phyloP scores from a whole-genome alignment of 2,888 invertebrate species.

The Drosophila merina region DNA sequence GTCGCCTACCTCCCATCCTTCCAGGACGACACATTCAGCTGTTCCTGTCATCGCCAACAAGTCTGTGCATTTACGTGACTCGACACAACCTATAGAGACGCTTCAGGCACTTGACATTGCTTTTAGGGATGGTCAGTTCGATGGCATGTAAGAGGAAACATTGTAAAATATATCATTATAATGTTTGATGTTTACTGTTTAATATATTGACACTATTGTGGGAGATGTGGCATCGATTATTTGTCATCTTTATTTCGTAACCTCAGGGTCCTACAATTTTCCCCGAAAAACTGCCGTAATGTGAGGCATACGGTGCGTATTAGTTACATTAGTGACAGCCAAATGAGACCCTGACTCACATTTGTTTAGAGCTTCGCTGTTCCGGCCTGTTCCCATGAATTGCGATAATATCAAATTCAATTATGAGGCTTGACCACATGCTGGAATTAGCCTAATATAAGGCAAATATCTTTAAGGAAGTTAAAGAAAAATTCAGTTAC shows the following conservation, averaged over 20 bases:
- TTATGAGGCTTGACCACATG: constrained; percentile 21
- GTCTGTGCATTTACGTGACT: constrained; percentile 43
- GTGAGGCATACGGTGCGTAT: constrained; percentile 65
- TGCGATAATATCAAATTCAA: constrained; percentile 25
- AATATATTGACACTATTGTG: neutral
- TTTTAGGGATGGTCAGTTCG: neutral
- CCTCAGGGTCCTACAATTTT: neutral
- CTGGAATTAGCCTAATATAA: constrained; percentile 12
- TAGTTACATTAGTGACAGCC: constrained; percentile 38
- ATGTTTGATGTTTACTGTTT: no score
- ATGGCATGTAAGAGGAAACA: neutral
- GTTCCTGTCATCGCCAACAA: constrained; percentile 46
- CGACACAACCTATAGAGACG: constrained; percentile 31
- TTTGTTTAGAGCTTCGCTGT: constrained; percentile 17
- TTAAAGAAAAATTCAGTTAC: neutral
- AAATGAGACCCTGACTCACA: constrained; percentile 8
- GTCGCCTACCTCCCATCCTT: neutral
- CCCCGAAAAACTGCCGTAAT: constrained; percentile 39
- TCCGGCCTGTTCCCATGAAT: neutral
- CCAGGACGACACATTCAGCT: constrained; percentile 22
- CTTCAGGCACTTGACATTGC: constrained; percentile 28
- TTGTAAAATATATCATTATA: neutral
- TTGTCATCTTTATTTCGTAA: neutral
- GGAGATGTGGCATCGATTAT: neutral
- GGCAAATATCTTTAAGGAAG: constrained; percentile 4